These are phyloP conservation scores for Drosophila recens DNA, from an alignment of 2,888 invertebrate species.

Conservation along the genomic window DNA sequence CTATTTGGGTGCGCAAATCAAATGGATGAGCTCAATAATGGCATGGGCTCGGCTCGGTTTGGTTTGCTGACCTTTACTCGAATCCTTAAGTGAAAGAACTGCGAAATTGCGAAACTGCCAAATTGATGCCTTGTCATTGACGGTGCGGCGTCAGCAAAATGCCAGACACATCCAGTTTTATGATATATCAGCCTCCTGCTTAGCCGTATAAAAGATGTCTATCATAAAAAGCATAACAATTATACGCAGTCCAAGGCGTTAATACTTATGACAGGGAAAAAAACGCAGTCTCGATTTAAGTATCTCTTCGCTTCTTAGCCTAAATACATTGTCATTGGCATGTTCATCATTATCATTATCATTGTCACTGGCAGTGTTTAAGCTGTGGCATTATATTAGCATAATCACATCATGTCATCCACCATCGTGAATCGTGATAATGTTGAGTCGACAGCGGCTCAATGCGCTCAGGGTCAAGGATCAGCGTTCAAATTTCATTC, in stretches of 20 bases:
- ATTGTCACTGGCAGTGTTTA: conserved; percentile 21
- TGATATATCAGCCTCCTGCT: conserved; percentile 7
- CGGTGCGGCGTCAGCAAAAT: conserved; percentile 45
- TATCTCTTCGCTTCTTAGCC: conserved; percentile 20
- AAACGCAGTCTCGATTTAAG: conserved; percentile 13
- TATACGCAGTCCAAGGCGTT: conserved; percentile 32
- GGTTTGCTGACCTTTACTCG: conserved; percentile 30
- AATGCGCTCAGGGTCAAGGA: conserved; percentile 32
- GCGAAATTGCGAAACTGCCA: neutral
- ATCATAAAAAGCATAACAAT: conserved; percentile 42
- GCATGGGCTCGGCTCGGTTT: neutral
- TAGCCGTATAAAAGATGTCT: neutral
- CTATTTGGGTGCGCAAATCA: conserved; percentile 36
- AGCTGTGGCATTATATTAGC: conserved; percentile 37
- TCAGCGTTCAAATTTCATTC: conserved; percentile 14
- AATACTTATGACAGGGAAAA: conserved; percentile 2
- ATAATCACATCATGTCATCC: conserved; percentile 43
- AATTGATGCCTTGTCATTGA: conserved; percentile 13
- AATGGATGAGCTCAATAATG: conserved; percentile 44
- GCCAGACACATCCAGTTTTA: conserved; percentile 21
- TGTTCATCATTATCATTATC: conserved; percentile 26
- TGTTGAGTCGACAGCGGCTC: conserved; percentile 17
- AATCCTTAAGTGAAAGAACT: conserved; percentile 12
- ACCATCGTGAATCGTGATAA: conserved; percentile 33
- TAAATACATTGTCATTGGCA: conserved; percentile 15